Percentiles rank a stretch among this genome's conserved stretches.
Evolutionary conservation across 2,888 invertebrate species (phyloP).

Genomic region (Megastigmus dorsalis): DNA sequence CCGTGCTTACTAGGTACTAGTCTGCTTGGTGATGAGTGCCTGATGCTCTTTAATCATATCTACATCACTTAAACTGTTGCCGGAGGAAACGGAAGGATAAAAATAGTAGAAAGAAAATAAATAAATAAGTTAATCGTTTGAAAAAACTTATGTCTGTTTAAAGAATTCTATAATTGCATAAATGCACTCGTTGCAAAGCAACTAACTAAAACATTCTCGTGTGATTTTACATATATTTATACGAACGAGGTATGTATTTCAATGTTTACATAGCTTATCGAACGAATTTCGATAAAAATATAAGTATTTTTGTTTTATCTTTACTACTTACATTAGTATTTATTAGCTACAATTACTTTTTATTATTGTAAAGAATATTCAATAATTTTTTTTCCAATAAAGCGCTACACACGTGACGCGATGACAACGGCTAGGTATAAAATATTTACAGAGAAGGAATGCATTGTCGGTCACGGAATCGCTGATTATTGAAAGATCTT

Average conservation of each 20-base stretch:
- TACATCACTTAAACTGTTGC: too few relatives aligned
- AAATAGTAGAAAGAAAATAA: too few relatives aligned
- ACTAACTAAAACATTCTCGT: neutral
- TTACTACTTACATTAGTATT: too few relatives aligned
- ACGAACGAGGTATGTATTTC: neutral
- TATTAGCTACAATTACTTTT: neutral
- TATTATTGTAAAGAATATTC: constrained; percentile 2
- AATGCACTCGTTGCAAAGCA: neutral
- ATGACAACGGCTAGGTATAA: constrained; percentile 27
- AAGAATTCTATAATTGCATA: neutral
- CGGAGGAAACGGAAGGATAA: too few relatives aligned
- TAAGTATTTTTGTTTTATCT: too few relatives aligned
- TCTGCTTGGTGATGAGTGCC: too few relatives aligned
- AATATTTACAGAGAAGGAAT: constrained; percentile 34
- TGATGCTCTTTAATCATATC: too few relatives aligned
- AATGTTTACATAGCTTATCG: neutral
- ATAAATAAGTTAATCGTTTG: too few relatives aligned
- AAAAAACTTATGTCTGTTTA: neutral
- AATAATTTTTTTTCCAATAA: constrained; percentile 22
- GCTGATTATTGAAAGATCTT: constrained; percentile 13
- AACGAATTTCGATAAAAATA: too few relatives aligned
- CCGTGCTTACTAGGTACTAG: too few relatives aligned
- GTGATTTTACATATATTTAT: too few relatives aligned
- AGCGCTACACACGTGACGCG: constrained; percentile 6
- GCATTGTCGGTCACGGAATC: neutral